Percentiles rank a stretch among this genome's conserved stretches.
Evolutionary conservation across 2,797 vertebrate species (phyloP).

Genomic region (Martes flavigula): DNA sequence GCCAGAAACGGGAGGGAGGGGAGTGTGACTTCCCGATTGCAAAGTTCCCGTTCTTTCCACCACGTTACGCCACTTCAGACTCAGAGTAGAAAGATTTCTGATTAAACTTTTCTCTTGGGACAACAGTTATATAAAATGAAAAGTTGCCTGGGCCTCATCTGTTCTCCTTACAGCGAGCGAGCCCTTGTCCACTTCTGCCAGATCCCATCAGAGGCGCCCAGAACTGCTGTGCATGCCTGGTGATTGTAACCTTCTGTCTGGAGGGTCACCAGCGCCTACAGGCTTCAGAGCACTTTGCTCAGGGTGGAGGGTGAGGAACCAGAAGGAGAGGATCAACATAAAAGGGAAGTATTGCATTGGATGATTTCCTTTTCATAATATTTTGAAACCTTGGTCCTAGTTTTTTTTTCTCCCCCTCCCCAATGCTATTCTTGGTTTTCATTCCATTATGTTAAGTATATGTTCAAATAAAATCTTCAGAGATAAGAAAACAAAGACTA

Average conservation of each 20-base stretch:
- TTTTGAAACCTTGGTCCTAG: conserved; percentile 64
- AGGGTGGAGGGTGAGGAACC: not conserved
- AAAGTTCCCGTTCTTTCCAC: not conserved
- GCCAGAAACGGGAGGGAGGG: no score
- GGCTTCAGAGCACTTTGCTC: not conserved
- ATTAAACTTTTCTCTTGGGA: not conserved
- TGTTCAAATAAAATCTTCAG: conserved; percentile 53
- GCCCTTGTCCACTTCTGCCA: not conserved
- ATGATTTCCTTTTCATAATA: conserved; percentile 71
- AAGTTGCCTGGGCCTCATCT: not conserved
- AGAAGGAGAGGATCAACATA: not conserved
- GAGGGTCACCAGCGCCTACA: not conserved
- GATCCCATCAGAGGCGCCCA: no score
- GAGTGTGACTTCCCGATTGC: not conserved
- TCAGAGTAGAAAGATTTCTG: not conserved
- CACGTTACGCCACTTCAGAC: not conserved
- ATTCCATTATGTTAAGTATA: conserved; percentile 40
- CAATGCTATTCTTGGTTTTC: conserved; percentile 51
- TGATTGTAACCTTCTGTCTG: not conserved
- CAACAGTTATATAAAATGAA: not conserved
- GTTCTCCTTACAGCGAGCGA: not conserved
- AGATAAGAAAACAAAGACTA: conserved; percentile 43
- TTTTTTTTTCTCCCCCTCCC: not conserved
- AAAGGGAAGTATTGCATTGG: conserved; percentile 47
- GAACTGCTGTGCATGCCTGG: not conserved